Evolutionary conservation across 2,113 vertebrate species (phyloP), one percentile per base, ranked within the genome.

Genomic region (Uria aalge): DNA sequence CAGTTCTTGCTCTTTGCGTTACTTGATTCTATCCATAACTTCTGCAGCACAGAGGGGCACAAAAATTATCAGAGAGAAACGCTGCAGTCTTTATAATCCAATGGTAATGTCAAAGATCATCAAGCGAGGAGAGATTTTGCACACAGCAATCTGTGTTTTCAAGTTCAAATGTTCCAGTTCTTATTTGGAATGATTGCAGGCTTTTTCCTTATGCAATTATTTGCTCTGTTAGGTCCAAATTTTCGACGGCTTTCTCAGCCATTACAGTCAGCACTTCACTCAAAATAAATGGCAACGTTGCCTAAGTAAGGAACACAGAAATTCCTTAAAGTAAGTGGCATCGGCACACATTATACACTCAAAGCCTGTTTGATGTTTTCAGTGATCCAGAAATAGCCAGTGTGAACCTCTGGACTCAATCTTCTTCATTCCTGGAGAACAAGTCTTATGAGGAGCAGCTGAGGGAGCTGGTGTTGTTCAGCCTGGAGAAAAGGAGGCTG

Each of bases 151-250:
- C 60, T 52, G 41, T 81, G 53, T 82, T 93, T 82, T 90, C n/a
- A 80, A 93, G 78, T 85, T 94, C 75, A 85, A 77, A 77, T n/a
- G 50, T 84, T 92, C 45, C 63, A 73, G 47, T 55, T 93, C 82
- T 68, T 75, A 81, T 67, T 56, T 60, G 59, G 59, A 84, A 60
- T 86, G 67, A 96, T 92, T 91, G 82, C 62, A 92, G 74, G 38
- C 73, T 91, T 90, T 45, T 56, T 96, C 43, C 53, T 90, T 78
- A 84, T 15, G 59, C 79, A 95, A 91, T 91, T 88, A 96, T 88
- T 96, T 94, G 92, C 92, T 93, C 82, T 69, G 75, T 59, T 95
- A 77, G 82, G 66, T 40, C 62, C 40, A 91, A 85, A 79, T 91
- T 89, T 83, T 84, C 0, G 0, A 86, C 43, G 72, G 41, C 32